Base-by-base conservation (phyloP, 2,113 vertebrate species). In the Psittacara wagleri region DNA sequence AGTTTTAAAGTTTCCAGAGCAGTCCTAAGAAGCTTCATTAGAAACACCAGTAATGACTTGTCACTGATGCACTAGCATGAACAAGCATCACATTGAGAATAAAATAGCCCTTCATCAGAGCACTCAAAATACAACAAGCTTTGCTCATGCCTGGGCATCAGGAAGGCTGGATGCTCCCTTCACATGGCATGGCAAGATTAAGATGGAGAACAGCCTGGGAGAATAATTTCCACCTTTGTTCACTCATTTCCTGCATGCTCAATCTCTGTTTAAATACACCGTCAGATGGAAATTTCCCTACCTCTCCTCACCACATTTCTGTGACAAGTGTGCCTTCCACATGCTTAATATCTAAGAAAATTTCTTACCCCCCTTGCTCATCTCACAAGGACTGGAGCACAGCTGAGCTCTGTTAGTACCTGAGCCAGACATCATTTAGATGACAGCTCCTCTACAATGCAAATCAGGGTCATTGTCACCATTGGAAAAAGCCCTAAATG, bases 11-110 rank as follows among this genome's bases (percentile, higher is more conserved):
- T 86, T 90, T 70, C 61, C 88, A 96, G 54, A 82, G 41, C 19
- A 84, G 82, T 73, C 59, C 78, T 90, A 86, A 88, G 37, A 79
- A 90, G 48, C 41, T 59, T 92, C 46, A 80, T 94, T 90, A 92
- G 78, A 73, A 87, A 86, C 61, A 88, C 39, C 86, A 94, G 33
- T 33, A 68, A 61, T 55, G 79, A 90, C 94, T 93, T 94, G 79
- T 88, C 39, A 43, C 33, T 76, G 48, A 83, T 86, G 25, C 24
- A 66, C 17, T 43, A 73, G 61, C 33, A 52, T 8, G 18, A 88
- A 74, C 35, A 74, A 92, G 80, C 46, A 49, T 75, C 54, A 68
- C 44, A 79, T 2, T 49, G 19, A 69, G 59, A 74, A 75, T 25
- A 79, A 68, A 76, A 48, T 11, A 76, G 57, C 48, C 37, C 37